These are phyloP conservation scores for Anaspis maculata DNA, from an alignment of 2,888 invertebrate species.

Conservation along the genomic window DNA sequence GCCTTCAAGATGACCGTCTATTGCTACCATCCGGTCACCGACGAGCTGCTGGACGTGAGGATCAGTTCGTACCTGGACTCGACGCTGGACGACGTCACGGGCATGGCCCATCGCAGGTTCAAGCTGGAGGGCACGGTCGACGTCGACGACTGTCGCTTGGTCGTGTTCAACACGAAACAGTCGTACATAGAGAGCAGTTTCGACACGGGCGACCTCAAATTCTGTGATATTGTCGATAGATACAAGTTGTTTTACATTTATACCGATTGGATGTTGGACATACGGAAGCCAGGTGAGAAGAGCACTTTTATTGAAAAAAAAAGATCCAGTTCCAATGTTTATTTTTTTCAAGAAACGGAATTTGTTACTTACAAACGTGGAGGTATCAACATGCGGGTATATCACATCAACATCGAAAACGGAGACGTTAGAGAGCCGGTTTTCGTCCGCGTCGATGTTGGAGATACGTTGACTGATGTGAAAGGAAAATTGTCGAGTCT, in stretches of 20 bases:
- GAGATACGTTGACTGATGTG: constrained; percentile 50
- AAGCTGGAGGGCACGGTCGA: constrained; percentile 51
- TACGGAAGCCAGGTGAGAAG: constrained; percentile 46
- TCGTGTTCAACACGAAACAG: constrained; percentile 56
- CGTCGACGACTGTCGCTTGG: constrained; percentile 61
- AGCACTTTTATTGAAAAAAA: constrained; percentile 1
- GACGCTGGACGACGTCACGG: constrained; percentile 48
- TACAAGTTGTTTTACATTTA: constrained; percentile 43
- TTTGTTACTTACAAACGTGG: constrained; percentile 57
- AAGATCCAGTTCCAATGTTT: no score
- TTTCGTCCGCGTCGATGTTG: constrained; percentile 50
- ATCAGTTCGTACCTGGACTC: constrained; percentile 52
- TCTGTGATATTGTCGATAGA: constrained; percentile 43
- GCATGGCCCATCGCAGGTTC: constrained; percentile 40
- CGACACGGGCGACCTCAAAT: constrained; percentile 49
- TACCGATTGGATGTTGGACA: constrained; percentile 59
- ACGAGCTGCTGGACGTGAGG: constrained; percentile 47
- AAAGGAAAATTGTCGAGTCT: constrained; percentile 48
- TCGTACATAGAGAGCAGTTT: constrained; percentile 61
- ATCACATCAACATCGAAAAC: constrained; percentile 50
- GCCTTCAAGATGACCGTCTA: constrained; percentile 56
- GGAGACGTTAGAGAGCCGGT: constrained; percentile 56
- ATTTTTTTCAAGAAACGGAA: constrained; percentile 30
- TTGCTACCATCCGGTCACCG: constrained; percentile 52
- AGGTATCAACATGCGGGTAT: constrained; percentile 54